A percentile compares a stretch with the other conserved stretches of the same genome.
These are phyloP conservation scores for Eonycteris spelaea DNA, from an alignment of 2,113 vertebrate genomes.

Conservation along the genomic window DNA sequence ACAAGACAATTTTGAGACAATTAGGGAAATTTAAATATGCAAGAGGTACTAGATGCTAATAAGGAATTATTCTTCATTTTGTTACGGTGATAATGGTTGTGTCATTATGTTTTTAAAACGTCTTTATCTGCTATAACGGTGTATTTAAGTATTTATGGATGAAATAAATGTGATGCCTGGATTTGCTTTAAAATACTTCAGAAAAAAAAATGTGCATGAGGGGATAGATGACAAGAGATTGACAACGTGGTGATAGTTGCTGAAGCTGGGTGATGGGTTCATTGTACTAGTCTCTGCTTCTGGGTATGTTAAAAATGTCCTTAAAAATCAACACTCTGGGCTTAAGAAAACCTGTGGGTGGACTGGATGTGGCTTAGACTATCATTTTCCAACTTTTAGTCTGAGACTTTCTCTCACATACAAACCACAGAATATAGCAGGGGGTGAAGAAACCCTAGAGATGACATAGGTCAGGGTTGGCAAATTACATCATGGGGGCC, in stretches of 20 bases:
- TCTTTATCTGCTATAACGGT: neutral
- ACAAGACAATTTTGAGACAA: conserved; percentile 60
- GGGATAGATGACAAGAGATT: neutral
- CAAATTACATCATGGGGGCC: neutral
- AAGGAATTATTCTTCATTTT: conserved; percentile 56
- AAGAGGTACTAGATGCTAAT: conserved; percentile 40
- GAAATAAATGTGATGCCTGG: conserved; percentile 40
- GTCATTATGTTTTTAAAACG: conserved; percentile 1
- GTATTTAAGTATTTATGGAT: conserved; percentile 37
- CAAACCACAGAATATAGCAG: neutral
- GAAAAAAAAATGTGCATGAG: neutral
- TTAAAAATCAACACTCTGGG: neutral
- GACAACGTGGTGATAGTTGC: neutral
- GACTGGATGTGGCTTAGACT: neutral
- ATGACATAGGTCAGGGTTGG: neutral
- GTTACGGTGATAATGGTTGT: conserved; percentile 41
- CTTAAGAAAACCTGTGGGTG: neutral
- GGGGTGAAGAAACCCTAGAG: neutral
- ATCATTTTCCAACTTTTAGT: neutral
- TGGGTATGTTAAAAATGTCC: neutral
- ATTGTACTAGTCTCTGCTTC: neutral
- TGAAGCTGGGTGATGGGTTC: neutral
- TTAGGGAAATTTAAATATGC: conserved; percentile 52
- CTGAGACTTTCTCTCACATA: neutral
- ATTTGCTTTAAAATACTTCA: conserved; percentile 38